These are phyloP conservation scores for Eulemur coronatus DNA, from an alignment of 2,797 vertebrate species.

Conservation along the genomic window DNA sequence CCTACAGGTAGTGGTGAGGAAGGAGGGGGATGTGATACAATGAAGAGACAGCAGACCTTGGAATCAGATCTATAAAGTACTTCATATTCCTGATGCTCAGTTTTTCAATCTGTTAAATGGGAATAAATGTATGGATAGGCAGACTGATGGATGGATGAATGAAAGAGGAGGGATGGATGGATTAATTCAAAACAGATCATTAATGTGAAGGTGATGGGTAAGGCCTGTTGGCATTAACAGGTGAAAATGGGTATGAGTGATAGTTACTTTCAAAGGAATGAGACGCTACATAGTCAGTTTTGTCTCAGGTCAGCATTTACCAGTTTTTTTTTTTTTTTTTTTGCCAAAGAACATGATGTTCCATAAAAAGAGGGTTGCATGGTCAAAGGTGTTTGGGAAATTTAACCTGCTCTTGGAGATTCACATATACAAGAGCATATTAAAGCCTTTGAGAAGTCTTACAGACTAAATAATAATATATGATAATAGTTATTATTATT, in stretches of 20 bases:
- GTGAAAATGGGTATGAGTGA: not conserved
- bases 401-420: not conserved
- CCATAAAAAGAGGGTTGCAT: not conserved
- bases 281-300: not conserved
- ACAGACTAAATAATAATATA: not conserved
- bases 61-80: not conserved
- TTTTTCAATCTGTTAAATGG: not conserved
- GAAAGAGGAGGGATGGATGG: not conserved
- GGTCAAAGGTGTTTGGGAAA: not conserved
- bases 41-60: not conserved
- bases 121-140: not conserved
- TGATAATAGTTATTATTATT: not conserved
- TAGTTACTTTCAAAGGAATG: not conserved
- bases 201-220: not conserved
- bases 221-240: not conserved
- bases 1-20: too few species aligned
- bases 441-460: not conserved
- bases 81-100: not conserved
- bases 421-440: not conserved
- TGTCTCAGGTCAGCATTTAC: not conserved
- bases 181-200: not conserved
- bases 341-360: not conserved
- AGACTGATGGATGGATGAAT: not conserved
- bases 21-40: too few species aligned
- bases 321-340: not conserved